These are phyloP conservation scores for Drosophila seguyi DNA, from an alignment of 1,140 invertebrate genomes.

Conservation along the genomic window DNA sequence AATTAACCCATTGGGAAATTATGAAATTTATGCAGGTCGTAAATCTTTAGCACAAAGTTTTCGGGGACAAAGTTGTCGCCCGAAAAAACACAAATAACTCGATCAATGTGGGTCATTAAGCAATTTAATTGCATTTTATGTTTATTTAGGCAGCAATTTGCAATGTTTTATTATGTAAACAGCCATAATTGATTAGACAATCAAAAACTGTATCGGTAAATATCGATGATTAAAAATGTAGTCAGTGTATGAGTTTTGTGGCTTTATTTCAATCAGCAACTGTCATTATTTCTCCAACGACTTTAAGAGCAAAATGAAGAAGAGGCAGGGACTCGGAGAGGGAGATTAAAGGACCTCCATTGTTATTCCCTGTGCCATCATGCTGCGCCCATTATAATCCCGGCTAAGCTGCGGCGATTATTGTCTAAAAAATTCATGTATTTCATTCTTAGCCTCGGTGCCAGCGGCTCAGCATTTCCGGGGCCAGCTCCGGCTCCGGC, in stretches of 20 bases:
- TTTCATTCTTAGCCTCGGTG: constrained; percentile 75
- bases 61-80: constrained; percentile 23
- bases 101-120: constrained; percentile 68
- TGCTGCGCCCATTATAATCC: constrained; percentile 64
- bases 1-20: constrained; percentile 54
- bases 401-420: constrained; percentile 75
- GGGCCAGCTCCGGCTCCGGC: constrained; percentile 28
- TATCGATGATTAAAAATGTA: constrained; percentile 49
- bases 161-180: constrained; percentile 46
- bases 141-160: constrained; percentile 49
- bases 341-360: constrained; percentile 4
- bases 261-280: constrained; percentile 2
- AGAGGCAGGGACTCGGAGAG: neutral
- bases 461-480: constrained; percentile 61
- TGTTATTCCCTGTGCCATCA: constrained; percentile 32
- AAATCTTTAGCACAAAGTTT: constrained; percentile 37
- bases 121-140: constrained; percentile 70
- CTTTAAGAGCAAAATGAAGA: constrained; percentile 20
- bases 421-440: constrained; percentile 83
- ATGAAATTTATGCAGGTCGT: constrained; percentile 48
- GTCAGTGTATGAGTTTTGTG: neutral
- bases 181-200: constrained; percentile 74
- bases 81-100: constrained; percentile 59
- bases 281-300: neutral
- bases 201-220: constrained; percentile 49